Evolutionary conservation across 2,113 vertebrate species (phyloP).

Genomic region (Myiopsitta monachus): DNA sequence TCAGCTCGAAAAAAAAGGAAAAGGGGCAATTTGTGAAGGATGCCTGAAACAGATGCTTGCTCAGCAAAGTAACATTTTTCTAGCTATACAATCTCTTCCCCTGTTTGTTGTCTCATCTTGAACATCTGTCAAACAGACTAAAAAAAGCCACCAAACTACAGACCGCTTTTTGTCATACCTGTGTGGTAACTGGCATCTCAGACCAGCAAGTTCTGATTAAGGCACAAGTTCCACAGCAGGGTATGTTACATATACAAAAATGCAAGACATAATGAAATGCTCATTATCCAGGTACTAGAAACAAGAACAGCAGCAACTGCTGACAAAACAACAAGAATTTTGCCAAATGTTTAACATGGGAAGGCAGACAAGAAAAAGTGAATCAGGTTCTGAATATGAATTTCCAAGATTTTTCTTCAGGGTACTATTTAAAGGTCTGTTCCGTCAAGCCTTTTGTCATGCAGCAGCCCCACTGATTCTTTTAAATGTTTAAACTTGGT

Average conservation of each 20-base stretch:
- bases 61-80: neutral
- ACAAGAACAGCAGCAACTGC: neutral
- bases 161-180: neutral
- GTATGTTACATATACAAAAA: neutral
- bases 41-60: neutral
- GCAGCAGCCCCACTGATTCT: neutral
- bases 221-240: neutral
- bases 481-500: neutral
- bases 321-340: neutral
- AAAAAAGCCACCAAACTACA: neutral
- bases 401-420: neutral
- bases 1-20: neutral
- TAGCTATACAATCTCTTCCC: neutral
- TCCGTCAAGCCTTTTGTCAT: neutral
- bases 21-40: neutral
- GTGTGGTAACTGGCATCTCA: neutral
- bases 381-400: neutral
- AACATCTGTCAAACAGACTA: neutral
- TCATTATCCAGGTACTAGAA: neutral
- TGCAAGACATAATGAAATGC: neutral
- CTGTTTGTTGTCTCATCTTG: neutral
- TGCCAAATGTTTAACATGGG: rapidly evolving
- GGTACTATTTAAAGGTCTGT: neutral
- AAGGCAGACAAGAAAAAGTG: neutral
- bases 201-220: neutral